Conservation (phyloP, 2,888 invertebrate genomes). For the Pyrochroa serraticornis region DNA sequence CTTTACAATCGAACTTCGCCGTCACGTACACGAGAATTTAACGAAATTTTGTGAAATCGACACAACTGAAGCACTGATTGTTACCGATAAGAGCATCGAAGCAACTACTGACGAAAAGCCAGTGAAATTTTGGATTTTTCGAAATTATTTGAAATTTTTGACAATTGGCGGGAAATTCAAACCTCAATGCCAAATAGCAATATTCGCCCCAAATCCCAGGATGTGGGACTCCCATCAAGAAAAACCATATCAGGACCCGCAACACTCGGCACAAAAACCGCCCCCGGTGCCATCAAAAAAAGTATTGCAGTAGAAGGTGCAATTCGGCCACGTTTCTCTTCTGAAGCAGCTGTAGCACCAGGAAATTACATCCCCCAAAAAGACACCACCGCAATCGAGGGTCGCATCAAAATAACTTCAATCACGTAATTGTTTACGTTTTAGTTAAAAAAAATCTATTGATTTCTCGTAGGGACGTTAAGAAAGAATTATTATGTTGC, state of each 20-base stretch:
- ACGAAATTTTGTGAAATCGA: too few species aligned
- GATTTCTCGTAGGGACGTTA: constrained; percentile 32
- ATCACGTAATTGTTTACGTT: constrained; percentile 38
- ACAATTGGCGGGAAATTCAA: constrained; percentile 18
- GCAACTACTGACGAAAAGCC: constrained; percentile 3
- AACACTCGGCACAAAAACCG: constrained; percentile 10
- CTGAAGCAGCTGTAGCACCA: neutral
- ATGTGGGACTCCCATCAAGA: constrained; percentile 10
- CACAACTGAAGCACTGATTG: constrained; percentile 23
- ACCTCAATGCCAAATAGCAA: constrained; percentile 11
- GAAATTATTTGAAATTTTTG: neutral
- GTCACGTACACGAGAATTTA: constrained; percentile 12
- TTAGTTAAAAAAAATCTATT: neutral
- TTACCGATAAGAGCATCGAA: constrained; percentile 8
- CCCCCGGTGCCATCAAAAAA: constrained; percentile 14
- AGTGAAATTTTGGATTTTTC: constrained; percentile 5
- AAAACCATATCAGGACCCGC: constrained; percentile 28
- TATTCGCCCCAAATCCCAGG: neutral
- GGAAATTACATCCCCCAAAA: constrained; percentile 19
- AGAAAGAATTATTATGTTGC: constrained; percentile 61
- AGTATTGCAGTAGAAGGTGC: constrained; percentile 3
- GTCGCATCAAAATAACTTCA: constrained; percentile 41
- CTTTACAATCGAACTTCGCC: constrained; percentile 40
- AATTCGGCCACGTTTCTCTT: constrained; percentile 9
- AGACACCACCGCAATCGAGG: constrained; percentile 42